Evolutionary conservation across 1,140 invertebrate genomes (phyloP).

Genomic region (Subanguina moxae): DNA sequence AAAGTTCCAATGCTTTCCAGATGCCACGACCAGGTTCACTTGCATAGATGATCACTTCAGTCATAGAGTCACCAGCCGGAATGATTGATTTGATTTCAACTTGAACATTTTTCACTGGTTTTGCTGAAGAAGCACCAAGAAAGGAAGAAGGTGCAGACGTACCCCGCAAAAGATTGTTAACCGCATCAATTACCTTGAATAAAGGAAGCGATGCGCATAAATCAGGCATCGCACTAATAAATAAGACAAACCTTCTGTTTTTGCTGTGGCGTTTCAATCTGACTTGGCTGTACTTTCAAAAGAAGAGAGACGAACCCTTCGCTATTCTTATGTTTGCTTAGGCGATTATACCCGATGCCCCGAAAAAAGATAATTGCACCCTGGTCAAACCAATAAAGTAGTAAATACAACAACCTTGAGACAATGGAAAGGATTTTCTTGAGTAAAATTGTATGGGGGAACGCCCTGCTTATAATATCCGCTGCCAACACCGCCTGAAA

Average conservation of each 20-base stretch:
- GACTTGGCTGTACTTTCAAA: not conserved
- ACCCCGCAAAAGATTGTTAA: constrained; percentile 14
- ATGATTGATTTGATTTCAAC: constrained; percentile 22
- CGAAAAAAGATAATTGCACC: not conserved
- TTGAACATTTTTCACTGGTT: not conserved
- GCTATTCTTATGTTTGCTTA: constrained; percentile 34
- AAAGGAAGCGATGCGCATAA: not conserved
- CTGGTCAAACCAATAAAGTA: not conserved
- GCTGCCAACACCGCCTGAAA: constrained; percentile 21
- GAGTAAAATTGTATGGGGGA: constrained; percentile 12
- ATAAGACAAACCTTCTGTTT: constrained; percentile 24
- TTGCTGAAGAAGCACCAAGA: not conserved
- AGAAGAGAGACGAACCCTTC: constrained; percentile 39
- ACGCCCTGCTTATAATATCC: constrained; percentile 23
- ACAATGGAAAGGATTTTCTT: constrained; percentile 33
- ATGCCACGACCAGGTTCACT: constrained; percentile 11
- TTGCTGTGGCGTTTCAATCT: constrained; percentile 22
- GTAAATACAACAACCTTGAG: constrained; percentile 13
- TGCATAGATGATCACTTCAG: constrained; percentile 20
- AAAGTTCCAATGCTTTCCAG: constrained; percentile 21
- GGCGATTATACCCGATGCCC: constrained; percentile 33
- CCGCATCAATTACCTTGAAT: constrained; percentile 27
- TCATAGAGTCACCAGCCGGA: constrained; percentile 17
- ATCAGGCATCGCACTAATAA: not conserved
- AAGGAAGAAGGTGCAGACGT: constrained; percentile 6